Evolutionary conservation across 2,113 vertebrate genomes (phyloP).

Genomic region (Sinocyclocheilus maitianheensis): DNA sequence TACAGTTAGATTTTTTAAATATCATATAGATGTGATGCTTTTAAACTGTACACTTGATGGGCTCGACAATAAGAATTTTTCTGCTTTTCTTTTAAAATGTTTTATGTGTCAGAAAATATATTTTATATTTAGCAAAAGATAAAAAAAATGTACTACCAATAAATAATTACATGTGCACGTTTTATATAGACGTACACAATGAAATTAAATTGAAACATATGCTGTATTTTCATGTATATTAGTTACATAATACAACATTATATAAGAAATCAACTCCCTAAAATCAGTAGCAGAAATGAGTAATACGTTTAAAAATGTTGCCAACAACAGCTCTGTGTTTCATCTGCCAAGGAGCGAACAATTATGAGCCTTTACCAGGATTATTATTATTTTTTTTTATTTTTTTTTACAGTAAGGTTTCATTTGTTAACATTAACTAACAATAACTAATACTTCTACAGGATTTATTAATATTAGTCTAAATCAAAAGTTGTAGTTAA

Average conservation of each 20-base stretch:
- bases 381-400: not conserved
- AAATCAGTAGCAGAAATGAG: not conserved
- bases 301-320: not conserved
- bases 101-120: not conserved
- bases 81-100: not conserved
- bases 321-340: not conserved
- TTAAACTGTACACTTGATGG: not conserved
- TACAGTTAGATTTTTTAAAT: not conserved
- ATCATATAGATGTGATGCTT: not conserved
- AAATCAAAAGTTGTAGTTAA: not conserved
- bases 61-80: not conserved
- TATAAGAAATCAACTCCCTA: not conserved
- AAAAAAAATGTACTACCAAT: not conserved
- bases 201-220: not conserved
- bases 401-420: not conserved
- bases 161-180: not conserved
- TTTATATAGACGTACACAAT: not conserved
- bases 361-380: not conserved
- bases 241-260: not conserved
- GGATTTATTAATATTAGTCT: not conserved
- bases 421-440: not conserved
- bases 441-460: not conserved
- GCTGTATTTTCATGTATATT: not conserved
- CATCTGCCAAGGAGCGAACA: not conserved
- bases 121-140: not conserved